These are phyloP conservation scores for Oxygymnocypris stewartii DNA, from an alignment of 2,113 vertebrate genomes.

Conservation along the genomic window DNA sequence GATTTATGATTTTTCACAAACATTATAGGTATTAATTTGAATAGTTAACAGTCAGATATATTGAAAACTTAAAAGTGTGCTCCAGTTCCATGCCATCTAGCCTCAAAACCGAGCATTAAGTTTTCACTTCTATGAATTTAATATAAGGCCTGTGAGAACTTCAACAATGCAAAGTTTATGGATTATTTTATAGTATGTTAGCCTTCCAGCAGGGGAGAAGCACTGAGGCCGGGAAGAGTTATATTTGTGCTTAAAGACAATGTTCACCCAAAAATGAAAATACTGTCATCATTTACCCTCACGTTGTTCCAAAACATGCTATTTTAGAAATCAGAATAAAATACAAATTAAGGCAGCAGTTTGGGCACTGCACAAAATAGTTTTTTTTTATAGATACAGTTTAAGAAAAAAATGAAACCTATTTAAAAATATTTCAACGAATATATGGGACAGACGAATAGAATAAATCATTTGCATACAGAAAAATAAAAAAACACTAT, in stretches of 20 bases:
- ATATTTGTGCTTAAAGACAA: neutral
- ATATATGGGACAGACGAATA: neutral
- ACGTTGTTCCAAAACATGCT: neutral
- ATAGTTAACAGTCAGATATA: neutral
- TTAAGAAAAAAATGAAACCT: too few relatives aligned
- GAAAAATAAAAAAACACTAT: neutral
- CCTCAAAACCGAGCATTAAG: neutral
- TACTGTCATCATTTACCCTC: neutral
- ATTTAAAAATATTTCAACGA: too few relatives aligned
- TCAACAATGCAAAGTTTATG: neutral
- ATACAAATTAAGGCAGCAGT: too few relatives aligned
- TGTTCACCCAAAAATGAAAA: neutral
- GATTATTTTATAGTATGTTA: neutral
- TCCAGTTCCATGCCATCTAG: neutral
- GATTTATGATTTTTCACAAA: neutral
- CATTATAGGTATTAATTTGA: neutral
- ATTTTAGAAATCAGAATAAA: neutral
- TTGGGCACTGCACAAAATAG: too few relatives aligned
- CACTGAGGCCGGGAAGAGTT: neutral
- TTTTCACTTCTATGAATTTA: neutral
- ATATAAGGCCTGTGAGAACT: neutral
- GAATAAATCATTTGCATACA: neutral
- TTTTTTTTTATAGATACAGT: too few relatives aligned
- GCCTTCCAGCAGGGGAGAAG: neutral
- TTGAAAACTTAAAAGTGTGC: neutral